Evolutionary conservation across 2,888 invertebrate species (phyloP).

Genomic region (Mimachlamys varia): DNA sequence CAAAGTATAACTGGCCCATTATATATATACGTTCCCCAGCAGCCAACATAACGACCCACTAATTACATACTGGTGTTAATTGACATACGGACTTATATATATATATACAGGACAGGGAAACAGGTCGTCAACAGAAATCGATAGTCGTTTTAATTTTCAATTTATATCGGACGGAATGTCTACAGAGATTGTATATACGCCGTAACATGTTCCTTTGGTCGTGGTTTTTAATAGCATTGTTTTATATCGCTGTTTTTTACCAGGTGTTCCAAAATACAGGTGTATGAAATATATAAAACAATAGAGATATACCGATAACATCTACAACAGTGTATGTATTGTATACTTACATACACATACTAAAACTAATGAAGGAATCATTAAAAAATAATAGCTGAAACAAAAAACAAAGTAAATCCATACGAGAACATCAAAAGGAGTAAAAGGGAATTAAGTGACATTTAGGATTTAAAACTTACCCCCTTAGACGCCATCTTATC

Average conservation of each 20-base stretch:
- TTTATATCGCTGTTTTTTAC: neutral
- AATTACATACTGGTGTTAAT: neutral
- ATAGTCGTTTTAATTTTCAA: neutral
- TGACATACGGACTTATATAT: neutral
- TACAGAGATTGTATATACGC: neutral
- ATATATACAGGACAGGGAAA: neutral
- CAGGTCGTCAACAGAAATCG: neutral
- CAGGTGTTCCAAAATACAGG: neutral
- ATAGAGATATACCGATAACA: neutral
- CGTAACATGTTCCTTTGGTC: neutral
- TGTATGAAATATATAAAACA: neutral
- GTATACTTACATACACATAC: neutral
- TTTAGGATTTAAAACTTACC: neutral
- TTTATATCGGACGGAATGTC: neutral
- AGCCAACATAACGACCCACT: neutral
- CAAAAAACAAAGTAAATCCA: neutral
- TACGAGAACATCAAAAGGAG: neutral
- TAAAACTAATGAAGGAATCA: neutral
- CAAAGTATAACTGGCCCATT: neutral
- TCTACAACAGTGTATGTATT: neutral
- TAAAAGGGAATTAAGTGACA: neutral
- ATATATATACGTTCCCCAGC: too few relatives aligned
- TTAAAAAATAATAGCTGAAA: neutral
- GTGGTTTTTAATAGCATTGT: neutral
- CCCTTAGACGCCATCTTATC: constrained; percentile 15